Percentiles rank a stretch among this genome's conserved stretches.
Conservation (phyloP, 1,140 invertebrate species). For the Bathynomus jamesi region DNA sequence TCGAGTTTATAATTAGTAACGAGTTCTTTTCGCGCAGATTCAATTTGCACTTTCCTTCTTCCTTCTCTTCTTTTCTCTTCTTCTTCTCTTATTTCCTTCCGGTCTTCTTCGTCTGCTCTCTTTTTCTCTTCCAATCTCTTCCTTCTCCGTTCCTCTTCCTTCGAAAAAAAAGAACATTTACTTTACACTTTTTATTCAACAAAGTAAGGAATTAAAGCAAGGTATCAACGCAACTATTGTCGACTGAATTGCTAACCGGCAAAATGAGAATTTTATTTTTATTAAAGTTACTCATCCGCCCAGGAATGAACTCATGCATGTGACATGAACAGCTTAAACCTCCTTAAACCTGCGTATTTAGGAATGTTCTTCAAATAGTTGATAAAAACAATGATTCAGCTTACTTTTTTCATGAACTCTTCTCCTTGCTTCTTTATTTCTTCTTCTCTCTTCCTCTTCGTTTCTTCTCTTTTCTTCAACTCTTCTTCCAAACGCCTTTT, state of each 20-base stretch:
- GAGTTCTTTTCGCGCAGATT: constrained; percentile 24
- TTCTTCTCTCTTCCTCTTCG: constrained; percentile 18
- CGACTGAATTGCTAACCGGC: no score
- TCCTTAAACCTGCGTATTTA: no score
- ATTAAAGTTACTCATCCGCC: no score
- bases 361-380: background rate
- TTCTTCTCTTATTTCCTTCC: constrained; percentile 22
- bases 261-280: no score
- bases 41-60: constrained; percentile 25
- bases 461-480: constrained; percentile 14
- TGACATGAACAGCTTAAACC: no score
- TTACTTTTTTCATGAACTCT: constrained; percentile 27
- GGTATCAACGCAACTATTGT: no score
- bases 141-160: constrained; percentile 30
- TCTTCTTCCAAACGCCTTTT: constrained; percentile 5
- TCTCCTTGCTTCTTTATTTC: constrained; percentile 17
- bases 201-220: no score
- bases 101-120: background rate
- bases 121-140: constrained; percentile 9
- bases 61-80: constrained; percentile 12
- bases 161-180: background rate
- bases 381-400: background rate
- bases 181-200: background rate
- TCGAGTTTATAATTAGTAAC: constrained; percentile 11
- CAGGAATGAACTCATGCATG: no score